Evolutionary conservation across 1,140 invertebrate species (phyloP).

Genomic region (Anastrepha ludens): DNA sequence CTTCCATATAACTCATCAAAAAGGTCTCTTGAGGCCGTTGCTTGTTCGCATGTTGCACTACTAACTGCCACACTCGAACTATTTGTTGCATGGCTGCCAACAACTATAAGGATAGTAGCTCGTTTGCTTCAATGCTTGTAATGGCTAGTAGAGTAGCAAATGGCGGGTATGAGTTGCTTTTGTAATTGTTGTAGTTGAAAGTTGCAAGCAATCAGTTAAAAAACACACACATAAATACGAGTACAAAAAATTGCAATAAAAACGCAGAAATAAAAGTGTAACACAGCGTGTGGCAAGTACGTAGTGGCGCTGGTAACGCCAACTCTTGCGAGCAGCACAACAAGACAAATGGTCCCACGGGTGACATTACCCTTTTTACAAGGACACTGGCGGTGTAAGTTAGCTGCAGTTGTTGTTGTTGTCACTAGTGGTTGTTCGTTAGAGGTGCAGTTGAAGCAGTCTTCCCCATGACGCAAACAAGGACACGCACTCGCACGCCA

Average conservation of each 20-base stretch:
- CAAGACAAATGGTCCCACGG: slow-evolving; percentile 50
- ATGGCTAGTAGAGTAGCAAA: neutral
- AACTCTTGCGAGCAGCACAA: neutral
- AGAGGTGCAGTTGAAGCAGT: neutral
- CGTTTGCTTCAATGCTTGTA: neutral
- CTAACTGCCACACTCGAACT: slow-evolving; percentile 13
- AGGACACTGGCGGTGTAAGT: slow-evolving; percentile 28
- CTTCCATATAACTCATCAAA: slow-evolving; percentile 50
- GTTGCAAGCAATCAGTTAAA: neutral
- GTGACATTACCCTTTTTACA: slow-evolving; percentile 53
- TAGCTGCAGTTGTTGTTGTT: neutral
- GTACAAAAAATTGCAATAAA: neutral
- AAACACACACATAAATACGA: neutral
- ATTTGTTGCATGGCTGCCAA: neutral
- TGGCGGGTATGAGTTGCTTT: slow-evolving; percentile 30
- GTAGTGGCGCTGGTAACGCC: slow-evolving; percentile 10
- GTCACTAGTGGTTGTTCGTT: slow-evolving; percentile 4
- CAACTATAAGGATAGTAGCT: neutral
- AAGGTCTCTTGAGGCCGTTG: slow-evolving; percentile 20
- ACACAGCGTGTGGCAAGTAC: slow-evolving; percentile 38
- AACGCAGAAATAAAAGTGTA: neutral
- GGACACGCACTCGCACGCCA: neutral
- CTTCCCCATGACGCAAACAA: slow-evolving; percentile 29
- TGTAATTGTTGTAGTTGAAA: slow-evolving; percentile 43
- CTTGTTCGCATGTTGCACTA: slow-evolving; percentile 29